Base-by-base conservation (phyloP, 2,797 vertebrate species). In the Sebastes diaconus region DNA sequence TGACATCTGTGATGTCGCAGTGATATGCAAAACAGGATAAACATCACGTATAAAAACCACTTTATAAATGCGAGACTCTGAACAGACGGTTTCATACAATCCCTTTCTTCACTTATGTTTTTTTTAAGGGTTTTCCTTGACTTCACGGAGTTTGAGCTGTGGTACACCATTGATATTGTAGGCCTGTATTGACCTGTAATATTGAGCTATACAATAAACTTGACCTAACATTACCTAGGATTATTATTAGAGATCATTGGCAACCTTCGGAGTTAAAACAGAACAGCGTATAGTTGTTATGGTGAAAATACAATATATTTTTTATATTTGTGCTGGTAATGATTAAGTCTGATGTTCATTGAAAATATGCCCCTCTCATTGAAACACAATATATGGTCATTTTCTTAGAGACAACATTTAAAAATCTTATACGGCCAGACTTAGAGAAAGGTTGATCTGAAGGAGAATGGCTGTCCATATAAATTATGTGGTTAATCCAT, bases 401-500 rank as follows among this genome's bases (percentile, higher is more conserved):
- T 71, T 59, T 22, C 10, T 18, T 14, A 13, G 5, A 72, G 16
- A 68, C 10, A 52, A 65, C 3, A 72, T 30, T 14, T n/a, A 39
- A 67, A 68, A 1, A 2, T 34, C 1, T 58, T 30, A 11, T 14
- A 39, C 5, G 3, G 12, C 29, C 1, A 1, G 16, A 68, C 29
- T 14, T 42, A 1, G 34, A 64, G 20, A 46, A 18, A 25, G 36
- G 20, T 13, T 74, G 60, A 14, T 59, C 64, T 20, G 42, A 34
- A 24, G 50, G 29, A 34, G 32, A 68, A 34, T 27, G 78, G 10
- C 39, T 65, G 60, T 74, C 79, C 52, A 75, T 75, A 73, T 60
- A 66, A 59, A 67, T 67, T 0, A 42, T 61, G 58, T 29, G 68
- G 25, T 69, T 61, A 73, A 79, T 77, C 50, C 29, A 29, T 79